Base-by-base conservation (phyloP, 2,888 invertebrate species). In the Protodeltote pygarga region DNA sequence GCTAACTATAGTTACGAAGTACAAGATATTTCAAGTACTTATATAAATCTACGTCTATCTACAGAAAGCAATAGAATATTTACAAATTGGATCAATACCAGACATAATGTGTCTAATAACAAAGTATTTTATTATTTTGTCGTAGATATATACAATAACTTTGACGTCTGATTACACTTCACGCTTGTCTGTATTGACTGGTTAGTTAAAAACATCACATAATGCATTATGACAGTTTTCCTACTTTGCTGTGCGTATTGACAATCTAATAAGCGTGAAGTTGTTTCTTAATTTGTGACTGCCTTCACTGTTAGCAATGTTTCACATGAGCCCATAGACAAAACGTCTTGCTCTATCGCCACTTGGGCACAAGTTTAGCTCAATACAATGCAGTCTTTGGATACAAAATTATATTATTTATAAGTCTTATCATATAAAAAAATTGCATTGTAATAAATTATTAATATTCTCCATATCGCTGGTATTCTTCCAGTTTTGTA, bases 161-260 rank as follows among this genome's bases (percentile, higher is more conserved):
- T n/a, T 11, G 8, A 5, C 33, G 19, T n/a, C 21, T 24, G 24
- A 20, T 8, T 31, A 24, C 27, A 39, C 28, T 50, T 15, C n/a
- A 20, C 4, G 21, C 33, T 32, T 17, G 17, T 5, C 6, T 25
- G n/a, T 13, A 5, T 19, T 27, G 5, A 24, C 31, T 6, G 3
- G 17, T 8, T 31, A 25, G n/a, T 28, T 13, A 0, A 28, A 21
- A 0, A 17, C 31, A 31, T 27, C 9, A 35, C 11, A 10, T 11
- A 23, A 40, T 40, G 15, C 13, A 8, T 29, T 35, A 16, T 47
- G 60, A 31, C 35, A 37, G 25, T n/a, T n/a, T n/a, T n/a, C n/a
- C 5, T 28, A 4, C 3, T 8, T 1, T 5, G 2, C n/a, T n/a
- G n/a, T n/a, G n/a, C n/a, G n/a, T n/a, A n/a, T n/a, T n/a, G n/a